Evolutionary conservation across 2,113 vertebrate genomes (phyloP).

Genomic region (Dolichallabes microphthalmus): DNA sequence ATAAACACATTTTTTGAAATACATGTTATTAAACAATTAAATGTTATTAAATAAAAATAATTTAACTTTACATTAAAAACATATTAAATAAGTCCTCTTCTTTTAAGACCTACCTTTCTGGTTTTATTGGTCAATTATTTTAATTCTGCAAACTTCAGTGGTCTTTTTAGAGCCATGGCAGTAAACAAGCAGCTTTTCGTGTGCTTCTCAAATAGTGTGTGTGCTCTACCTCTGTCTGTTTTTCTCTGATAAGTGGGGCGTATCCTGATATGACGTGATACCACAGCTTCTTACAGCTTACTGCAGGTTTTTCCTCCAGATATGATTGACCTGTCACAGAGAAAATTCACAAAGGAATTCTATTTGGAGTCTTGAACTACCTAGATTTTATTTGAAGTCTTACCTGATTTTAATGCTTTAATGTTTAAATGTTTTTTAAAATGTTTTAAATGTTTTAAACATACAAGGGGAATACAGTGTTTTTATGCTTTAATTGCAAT

Average conservation of each 20-base stretch:
- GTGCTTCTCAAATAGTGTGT: conserved; percentile 40
- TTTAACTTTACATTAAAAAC: neutral
- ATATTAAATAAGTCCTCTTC: neutral
- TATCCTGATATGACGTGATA: conserved; percentile 5
- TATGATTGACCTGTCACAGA: neutral
- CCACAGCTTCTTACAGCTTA: neutral
- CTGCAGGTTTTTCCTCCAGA: neutral
- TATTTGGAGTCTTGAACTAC: too few species aligned
- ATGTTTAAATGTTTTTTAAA: neutral
- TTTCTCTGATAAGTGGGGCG: conserved; percentile 65
- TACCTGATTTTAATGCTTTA: neutral
- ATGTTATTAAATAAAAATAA: neutral
- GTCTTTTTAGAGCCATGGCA: conserved; percentile 11
- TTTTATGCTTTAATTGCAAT: neutral
- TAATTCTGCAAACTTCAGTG: conserved; percentile 27
- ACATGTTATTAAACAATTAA: neutral
- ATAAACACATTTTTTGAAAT: neutral
- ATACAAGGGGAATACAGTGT: neutral
- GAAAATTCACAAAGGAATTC: neutral
- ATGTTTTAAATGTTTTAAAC: neutral
- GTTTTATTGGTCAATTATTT: neutral
- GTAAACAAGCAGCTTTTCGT: conserved; percentile 27
- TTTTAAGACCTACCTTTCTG: conserved; percentile 17
- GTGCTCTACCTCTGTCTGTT: conserved; percentile 53
- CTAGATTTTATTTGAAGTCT: neutral